phyloP scores from a whole-genome alignment of 2,888 invertebrate genomes.

The Xestia c-nigrum region DNA sequence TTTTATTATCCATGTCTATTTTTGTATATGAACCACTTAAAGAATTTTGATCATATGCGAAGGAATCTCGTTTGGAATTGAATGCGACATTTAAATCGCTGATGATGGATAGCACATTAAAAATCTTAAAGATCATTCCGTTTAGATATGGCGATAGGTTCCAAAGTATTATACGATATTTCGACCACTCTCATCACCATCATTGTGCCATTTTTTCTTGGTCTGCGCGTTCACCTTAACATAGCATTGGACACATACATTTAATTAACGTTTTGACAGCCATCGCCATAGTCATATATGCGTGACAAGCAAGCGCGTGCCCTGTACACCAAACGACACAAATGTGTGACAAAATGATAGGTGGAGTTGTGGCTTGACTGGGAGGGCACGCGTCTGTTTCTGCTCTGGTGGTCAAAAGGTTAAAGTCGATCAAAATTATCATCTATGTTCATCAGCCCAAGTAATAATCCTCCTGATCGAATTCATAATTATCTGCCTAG shows the following conservation, averaged over 20 bases:
- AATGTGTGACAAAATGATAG: no score
- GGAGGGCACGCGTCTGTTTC: no score
- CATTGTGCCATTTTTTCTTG: not conserved
- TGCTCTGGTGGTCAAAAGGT: no score
- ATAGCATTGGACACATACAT: not conserved
- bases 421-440: no score
- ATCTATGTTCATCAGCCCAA: no score
- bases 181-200: not conserved
- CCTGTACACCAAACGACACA: no score
- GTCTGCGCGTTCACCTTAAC: not conserved
- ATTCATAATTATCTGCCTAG: not conserved
- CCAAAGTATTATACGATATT: not conserved
- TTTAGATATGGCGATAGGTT: constrained; percentile 63
- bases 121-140: constrained; percentile 30
- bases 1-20: constrained; percentile 44
- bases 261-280: no score
- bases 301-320: no score
- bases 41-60: constrained; percentile 49
- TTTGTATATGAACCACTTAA: constrained; percentile 47
- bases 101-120: constrained; percentile 58
- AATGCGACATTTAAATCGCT: constrained; percentile 59
- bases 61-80: constrained; percentile 45
- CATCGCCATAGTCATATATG: no score
- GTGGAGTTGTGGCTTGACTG: no score
- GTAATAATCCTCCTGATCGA: not conserved